These are phyloP conservation scores for Aphidius colemani DNA, from an alignment of 2,888 invertebrate genomes.

Conservation along the genomic window DNA sequence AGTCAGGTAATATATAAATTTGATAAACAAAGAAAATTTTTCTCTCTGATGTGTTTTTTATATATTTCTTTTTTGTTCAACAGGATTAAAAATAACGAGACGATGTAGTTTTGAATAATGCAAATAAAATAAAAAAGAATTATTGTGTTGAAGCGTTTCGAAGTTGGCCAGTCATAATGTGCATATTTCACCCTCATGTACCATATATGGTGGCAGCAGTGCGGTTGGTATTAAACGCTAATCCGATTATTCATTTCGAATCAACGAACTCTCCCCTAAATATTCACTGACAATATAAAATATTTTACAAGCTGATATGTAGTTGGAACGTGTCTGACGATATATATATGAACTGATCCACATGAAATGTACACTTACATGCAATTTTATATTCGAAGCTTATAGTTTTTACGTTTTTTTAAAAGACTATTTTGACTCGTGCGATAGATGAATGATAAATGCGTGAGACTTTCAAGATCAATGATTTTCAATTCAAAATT, in stretches of 20 bases:
- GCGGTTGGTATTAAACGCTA: slow-evolving; percentile 45
- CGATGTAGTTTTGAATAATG: background rate
- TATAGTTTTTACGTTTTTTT: too few species aligned
- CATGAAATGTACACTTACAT: background rate
- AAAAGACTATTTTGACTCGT: too few species aligned
- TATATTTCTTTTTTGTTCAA: too few species aligned
- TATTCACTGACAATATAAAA: background rate
- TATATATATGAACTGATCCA: too few species aligned
- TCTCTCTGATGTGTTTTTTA: too few species aligned
- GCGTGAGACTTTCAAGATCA: slow-evolving; percentile 2
- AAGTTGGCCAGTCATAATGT: slow-evolving; percentile 19
- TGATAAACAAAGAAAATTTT: too few species aligned
- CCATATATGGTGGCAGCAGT: slow-evolving; percentile 25
- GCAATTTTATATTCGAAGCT: background rate
- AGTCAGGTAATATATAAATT: too few species aligned
- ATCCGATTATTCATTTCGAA: slow-evolving; percentile 49
- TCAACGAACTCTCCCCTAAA: slow-evolving; percentile 39
- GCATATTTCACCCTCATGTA: slow-evolving; percentile 12
- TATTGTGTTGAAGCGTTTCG: background rate
- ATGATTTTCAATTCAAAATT: background rate
- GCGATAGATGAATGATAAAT: background rate
- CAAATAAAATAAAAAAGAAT: background rate
- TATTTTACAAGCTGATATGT: too few species aligned
- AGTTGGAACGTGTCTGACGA: too few species aligned
- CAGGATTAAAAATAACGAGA: background rate